Percentiles rank a stretch among this genome's conserved stretches.
These are phyloP conservation scores for Pristionchus maxplancki DNA, from an alignment of 2,888 invertebrate genomes.

Conservation along the genomic window DNA sequence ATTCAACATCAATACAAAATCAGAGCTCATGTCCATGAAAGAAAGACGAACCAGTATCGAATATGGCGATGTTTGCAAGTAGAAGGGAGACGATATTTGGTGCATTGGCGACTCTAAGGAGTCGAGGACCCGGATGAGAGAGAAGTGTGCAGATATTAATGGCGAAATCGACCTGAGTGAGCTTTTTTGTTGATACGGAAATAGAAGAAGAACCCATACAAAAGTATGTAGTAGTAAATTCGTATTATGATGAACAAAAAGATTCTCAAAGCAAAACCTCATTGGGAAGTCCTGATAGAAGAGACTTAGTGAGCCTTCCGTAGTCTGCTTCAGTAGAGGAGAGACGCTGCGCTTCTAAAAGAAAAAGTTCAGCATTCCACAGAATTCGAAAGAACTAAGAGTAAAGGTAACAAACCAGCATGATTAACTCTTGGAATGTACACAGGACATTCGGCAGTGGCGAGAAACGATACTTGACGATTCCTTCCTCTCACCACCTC, in stretches of 20 bases:
- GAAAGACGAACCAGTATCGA: constrained; percentile 85
- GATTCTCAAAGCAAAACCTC: constrained; percentile 80
- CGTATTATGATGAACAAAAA: neutral
- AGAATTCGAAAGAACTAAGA: too few species aligned
- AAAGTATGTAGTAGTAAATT: too few species aligned
- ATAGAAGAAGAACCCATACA: neutral
- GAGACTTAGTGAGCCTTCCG: constrained; percentile 90
- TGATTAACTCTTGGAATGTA: constrained; percentile 35
- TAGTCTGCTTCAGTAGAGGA: constrained; percentile 79
- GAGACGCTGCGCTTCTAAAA: constrained; percentile 43
- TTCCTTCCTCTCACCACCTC: constrained; percentile 38
- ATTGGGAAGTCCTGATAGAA: constrained; percentile 96
- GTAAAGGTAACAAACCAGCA: neutral
- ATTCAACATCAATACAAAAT: neutral
- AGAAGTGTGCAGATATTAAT: constrained; percentile 96
- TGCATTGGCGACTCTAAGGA: constrained; percentile 88
- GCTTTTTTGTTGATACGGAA: too few species aligned
- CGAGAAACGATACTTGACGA: constrained; percentile 48
- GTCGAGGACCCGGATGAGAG: constrained; percentile 86
- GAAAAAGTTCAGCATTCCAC: neutral
- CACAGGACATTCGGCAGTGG: constrained; percentile 52
- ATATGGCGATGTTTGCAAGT: constrained; percentile 94
- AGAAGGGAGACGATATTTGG: constrained; percentile 91
- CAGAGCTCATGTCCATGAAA: too few species aligned
- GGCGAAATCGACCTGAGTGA: constrained; percentile 93